Conservation (phyloP, 2,113 vertebrate species). For the Proteles cristata region DNA sequence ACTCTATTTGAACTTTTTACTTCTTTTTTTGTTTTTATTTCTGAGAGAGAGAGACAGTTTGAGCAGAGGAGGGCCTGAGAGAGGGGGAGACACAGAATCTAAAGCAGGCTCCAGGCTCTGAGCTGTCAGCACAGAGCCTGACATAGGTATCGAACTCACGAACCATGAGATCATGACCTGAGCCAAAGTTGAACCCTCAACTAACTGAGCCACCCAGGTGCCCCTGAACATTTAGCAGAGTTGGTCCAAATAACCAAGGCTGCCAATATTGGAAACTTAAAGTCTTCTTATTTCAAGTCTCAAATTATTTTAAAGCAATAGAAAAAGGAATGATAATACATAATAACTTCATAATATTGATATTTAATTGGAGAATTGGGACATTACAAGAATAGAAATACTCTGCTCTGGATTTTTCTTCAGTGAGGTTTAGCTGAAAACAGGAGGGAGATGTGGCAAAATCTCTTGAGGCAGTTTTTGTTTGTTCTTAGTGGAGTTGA, state of each 20-base stretch:
- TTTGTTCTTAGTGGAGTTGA: neutral
- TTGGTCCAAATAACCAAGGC: neutral
- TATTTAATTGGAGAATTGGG: neutral
- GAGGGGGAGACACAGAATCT: too few species aligned
- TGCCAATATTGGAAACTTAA: neutral
- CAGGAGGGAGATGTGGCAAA: neutral
- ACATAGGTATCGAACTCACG: too few species aligned
- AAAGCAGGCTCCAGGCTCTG: too few species aligned
- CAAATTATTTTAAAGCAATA: slow-evolving; percentile 21
- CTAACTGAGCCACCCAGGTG: too few species aligned
- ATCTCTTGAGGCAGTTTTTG: neutral
- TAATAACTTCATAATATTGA: neutral
- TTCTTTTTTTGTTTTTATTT: neutral
- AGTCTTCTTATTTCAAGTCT: neutral
- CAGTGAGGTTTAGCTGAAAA: neutral
- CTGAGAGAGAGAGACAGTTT: too few species aligned
- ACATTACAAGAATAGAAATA: neutral
- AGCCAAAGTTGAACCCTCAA: too few species aligned
- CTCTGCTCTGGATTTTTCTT: neutral
- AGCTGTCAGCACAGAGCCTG: too few species aligned
- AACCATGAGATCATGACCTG: too few species aligned
- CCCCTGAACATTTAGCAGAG: neutral
- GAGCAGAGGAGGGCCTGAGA: too few species aligned
- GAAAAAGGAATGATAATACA: neutral
- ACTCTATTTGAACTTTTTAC: neutral